These are phyloP conservation scores for Bungarus multicinctus DNA, from an alignment of 2,113 vertebrate genomes.

Conservation along the genomic window DNA sequence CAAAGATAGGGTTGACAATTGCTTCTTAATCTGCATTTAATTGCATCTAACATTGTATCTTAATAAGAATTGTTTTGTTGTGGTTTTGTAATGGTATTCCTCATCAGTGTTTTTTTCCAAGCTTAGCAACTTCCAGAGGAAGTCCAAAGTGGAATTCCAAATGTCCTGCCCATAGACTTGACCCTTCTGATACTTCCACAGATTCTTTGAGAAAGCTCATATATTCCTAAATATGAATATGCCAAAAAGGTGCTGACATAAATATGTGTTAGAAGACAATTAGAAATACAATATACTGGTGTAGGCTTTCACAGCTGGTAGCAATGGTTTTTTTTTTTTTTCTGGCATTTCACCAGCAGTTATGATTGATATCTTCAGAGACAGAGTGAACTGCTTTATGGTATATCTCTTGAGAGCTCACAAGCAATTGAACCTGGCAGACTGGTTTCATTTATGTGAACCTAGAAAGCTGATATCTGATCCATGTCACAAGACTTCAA, in stretches of 20 bases:
- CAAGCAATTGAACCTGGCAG: not conserved
- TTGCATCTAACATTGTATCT: not conserved
- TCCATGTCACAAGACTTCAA: not conserved
- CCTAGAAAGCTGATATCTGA: not conserved
- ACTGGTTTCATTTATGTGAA: not conserved
- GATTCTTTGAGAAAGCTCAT: not conserved
- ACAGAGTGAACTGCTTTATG: not conserved
- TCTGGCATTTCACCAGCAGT: not conserved
- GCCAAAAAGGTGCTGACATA: not conserved
- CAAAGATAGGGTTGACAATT: not conserved
- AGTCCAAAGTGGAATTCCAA: not conserved
- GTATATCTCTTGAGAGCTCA: not conserved
- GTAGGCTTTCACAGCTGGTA: not conserved
- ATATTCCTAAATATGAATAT: not conserved
- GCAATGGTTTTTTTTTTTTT: not conserved
- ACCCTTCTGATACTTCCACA: not conserved
- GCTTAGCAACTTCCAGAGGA: not conserved
- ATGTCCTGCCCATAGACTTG: not conserved
- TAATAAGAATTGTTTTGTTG: not conserved
- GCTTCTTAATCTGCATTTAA: not conserved
- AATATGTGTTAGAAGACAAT: not conserved
- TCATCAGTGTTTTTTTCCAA: not conserved
- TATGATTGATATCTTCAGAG: not conserved
- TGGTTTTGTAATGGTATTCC: not conserved
- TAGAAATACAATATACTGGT: not conserved